Evolutionary conservation across 2,888 invertebrate genomes (phyloP).

Genomic region (Cinara cedri): DNA sequence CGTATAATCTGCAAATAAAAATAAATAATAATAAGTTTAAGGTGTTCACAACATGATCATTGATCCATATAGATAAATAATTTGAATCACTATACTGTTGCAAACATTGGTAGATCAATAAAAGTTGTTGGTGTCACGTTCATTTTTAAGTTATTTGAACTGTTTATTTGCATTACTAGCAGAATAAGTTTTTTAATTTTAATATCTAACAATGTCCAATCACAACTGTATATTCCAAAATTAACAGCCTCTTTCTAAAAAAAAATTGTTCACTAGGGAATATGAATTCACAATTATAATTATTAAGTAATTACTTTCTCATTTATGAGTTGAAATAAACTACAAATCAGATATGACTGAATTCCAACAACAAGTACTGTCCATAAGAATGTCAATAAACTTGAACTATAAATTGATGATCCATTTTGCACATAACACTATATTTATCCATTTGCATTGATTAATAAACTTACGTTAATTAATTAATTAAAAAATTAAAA

Average conservation of each 20-base stretch:
- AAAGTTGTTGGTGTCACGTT: background rate
- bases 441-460: too few relatives aligned
- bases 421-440: slow-evolving; percentile 7
- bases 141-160: slow-evolving; percentile 5
- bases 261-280: background rate
- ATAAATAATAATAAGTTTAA: background rate
- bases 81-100: background rate
- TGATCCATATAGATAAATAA: background rate
- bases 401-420: background rate
- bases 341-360: slow-evolving; percentile 9
- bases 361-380: background rate
- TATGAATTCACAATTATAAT: background rate
- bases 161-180: background rate
- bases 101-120: slow-evolving; percentile 18
- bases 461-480: background rate
- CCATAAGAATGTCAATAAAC: background rate
- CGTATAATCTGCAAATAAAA: slow-evolving; percentile 13
- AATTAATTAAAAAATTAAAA: background rate
- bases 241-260: slow-evolving; percentile 25
- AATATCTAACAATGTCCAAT: slow-evolving; percentile 13
- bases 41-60: too few relatives aligned
- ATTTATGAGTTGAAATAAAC: slow-evolving; percentile 16
- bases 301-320: slow-evolving; percentile 10
- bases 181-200: slow-evolving; percentile 18
- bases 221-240: slow-evolving; percentile 15